phyloP scores from a whole-genome alignment of 2,888 invertebrate species.

The Lasioglossum marginatum region DNA sequence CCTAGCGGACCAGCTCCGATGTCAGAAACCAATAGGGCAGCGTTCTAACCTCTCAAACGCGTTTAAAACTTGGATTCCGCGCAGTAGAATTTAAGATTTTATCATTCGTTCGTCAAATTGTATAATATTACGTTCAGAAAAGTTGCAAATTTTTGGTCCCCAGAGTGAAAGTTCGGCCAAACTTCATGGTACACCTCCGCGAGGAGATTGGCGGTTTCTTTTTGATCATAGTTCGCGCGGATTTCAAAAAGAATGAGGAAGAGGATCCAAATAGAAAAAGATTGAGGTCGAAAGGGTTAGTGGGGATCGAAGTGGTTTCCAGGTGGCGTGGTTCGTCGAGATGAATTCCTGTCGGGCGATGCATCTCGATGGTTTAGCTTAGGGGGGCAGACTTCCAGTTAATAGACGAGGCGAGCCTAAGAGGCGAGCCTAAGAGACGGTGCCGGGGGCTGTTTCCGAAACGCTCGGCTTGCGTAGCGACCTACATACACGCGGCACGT shows the following conservation, averaged over 20 bases:
- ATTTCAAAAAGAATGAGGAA: neutral
- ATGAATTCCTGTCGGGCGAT: conserved; percentile 22
- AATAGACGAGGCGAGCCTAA: neutral
- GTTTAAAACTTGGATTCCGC: no score
- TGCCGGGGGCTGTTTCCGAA: conserved; percentile 52
- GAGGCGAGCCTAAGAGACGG: neutral
- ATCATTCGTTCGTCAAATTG: no score
- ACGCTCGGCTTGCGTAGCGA: conserved; percentile 51
- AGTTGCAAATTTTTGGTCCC: no score
- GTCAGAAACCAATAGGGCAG: no score
- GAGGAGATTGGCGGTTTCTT: no score
- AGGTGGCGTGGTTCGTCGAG: conserved; percentile 18
- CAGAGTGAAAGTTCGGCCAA: no score
- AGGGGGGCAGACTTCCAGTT: neutral
- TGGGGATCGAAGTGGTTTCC: conserved; percentile 19
- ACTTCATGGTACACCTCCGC: no score
- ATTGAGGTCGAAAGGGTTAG: neutral
- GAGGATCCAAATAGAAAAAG: neutral
- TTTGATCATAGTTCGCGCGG: no score
- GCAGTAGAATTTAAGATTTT: no score
- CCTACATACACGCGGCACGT: conserved; percentile 53
- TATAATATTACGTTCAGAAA: no score
- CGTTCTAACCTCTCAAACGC: no score
- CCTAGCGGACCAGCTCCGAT: no score
- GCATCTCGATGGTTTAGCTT: neutral